These are phyloP conservation scores for Anarsia innoxiella DNA, from an alignment of 2,888 invertebrate genomes.

Conservation along the genomic window DNA sequence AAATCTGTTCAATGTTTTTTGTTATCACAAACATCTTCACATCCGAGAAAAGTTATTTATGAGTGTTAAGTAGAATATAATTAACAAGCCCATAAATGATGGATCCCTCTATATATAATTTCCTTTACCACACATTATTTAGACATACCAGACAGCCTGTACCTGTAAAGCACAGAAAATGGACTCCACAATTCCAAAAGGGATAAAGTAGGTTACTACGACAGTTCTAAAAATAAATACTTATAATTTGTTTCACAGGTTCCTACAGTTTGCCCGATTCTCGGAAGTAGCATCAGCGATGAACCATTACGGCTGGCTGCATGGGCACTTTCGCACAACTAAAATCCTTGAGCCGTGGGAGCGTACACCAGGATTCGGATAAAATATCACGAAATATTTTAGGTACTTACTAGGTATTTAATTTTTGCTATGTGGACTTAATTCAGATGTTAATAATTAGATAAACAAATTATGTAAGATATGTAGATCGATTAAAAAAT, in stretches of 20 bases:
- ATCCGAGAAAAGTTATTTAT: too few relatives aligned
- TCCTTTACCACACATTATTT: too few relatives aligned
- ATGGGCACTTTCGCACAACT: not conserved
- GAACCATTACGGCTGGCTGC: not conserved
- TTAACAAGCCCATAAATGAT: too few relatives aligned
- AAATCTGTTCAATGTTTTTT: too few relatives aligned
- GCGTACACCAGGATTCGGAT: not conserved
- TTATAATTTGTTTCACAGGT: not conserved
- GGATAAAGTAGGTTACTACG: too few relatives aligned
- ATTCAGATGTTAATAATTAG: not conserved
- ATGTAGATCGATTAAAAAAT: not conserved
- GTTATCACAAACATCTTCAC: too few relatives aligned
- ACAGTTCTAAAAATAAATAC: not conserved
- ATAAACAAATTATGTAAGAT: not conserved
- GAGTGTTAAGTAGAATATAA: too few relatives aligned
- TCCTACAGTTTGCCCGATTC: not conserved
- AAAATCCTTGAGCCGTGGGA: not conserved
- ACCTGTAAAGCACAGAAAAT: too few relatives aligned
- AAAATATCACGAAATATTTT: not conserved
- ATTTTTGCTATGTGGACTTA: not conserved
- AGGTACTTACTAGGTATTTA: not conserved
- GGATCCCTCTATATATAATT: too few relatives aligned
- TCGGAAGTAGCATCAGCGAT: not conserved
- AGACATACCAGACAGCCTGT: too few relatives aligned
- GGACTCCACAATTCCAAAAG: too few relatives aligned